A percentile compares a stretch with the other conserved stretches of the same genome.
Conservation (phyloP, 1,140 invertebrate genomes). For the Schlechtendalia chinensis region DNA sequence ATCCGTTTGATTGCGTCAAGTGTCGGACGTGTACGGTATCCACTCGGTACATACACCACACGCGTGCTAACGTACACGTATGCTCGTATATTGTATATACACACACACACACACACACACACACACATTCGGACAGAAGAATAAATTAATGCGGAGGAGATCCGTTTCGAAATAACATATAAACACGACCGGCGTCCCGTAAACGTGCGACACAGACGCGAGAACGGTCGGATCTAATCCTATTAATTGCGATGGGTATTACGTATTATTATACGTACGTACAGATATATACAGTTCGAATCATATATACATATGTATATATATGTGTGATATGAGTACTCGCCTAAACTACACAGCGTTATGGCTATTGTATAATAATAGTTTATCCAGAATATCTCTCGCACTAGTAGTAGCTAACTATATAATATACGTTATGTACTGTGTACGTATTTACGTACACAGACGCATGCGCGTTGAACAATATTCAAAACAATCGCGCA, state of each 20-base stretch:
- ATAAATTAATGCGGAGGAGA: background rate
- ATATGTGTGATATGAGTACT: too few relatives aligned
- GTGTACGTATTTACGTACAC: too few relatives aligned
- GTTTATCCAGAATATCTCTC: too few relatives aligned
- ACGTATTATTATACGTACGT: background rate
- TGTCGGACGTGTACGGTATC: too few relatives aligned
- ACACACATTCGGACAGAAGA: background rate
- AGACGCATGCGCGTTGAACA: background rate
- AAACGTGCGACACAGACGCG: background rate
- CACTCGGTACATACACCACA: too few relatives aligned
- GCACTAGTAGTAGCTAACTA: too few relatives aligned
- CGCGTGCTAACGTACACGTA: too few relatives aligned
- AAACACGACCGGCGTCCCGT: background rate
- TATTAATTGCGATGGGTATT: conserved; percentile 32
- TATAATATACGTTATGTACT: too few relatives aligned
- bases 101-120: background rate
- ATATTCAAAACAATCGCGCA: conserved; percentile 1
- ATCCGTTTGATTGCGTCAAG: too few relatives aligned
- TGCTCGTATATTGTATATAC: background rate
- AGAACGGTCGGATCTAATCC: conserved; percentile 11
- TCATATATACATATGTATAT: too few relatives aligned
- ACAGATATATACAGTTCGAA: too few relatives aligned
- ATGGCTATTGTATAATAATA: background rate
- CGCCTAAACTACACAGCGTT: background rate
- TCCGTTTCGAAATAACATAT: background rate